These are phyloP conservation scores for Steatocranus sp. DNA, from an alignment of 2,797 vertebrate species.

Conservation along the genomic window DNA sequence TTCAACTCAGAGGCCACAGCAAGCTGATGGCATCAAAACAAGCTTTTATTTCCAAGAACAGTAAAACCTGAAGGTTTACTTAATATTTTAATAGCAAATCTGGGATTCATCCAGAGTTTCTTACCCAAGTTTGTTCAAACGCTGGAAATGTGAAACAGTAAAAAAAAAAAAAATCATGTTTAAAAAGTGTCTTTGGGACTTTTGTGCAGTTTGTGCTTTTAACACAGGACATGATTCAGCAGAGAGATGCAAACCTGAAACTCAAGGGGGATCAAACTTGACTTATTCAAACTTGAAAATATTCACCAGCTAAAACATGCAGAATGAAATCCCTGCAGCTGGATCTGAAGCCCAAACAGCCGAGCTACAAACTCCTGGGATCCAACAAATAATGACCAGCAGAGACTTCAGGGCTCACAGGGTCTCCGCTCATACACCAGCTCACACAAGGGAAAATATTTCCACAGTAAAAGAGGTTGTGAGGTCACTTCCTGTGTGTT, in stretches of 20 bases:
- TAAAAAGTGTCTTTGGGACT: not conserved
- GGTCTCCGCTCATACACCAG: rapidly evolving
- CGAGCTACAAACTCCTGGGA: not conserved
- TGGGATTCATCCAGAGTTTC: not conserved
- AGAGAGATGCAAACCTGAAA: rapidly evolving
- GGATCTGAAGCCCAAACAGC: not conserved
- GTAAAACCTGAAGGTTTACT: not conserved
- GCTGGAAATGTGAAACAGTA: not conserved
- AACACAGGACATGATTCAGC: not conserved
- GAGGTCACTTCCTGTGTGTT: not conserved
- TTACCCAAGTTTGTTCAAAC: rapidly evolving
- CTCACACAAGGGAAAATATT: not conserved
- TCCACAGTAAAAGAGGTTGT: not conserved
- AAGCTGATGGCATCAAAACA: not conserved
- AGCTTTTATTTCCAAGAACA: not conserved
- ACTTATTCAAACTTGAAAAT: not conserved
- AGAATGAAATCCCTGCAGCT: not conserved
- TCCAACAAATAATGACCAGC: rapidly evolving
- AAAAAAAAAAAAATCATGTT: rapidly evolving
- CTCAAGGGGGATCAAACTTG: not conserved
- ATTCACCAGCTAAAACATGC: not conserved
- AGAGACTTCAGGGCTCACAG: not conserved
- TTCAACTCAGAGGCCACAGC: rapidly evolving
- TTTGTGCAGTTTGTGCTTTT: not conserved
- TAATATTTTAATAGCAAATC: not conserved